Evolutionary conservation across 2,888 invertebrate genomes (phyloP).

Genomic region (Raillietiella orientalis): DNA sequence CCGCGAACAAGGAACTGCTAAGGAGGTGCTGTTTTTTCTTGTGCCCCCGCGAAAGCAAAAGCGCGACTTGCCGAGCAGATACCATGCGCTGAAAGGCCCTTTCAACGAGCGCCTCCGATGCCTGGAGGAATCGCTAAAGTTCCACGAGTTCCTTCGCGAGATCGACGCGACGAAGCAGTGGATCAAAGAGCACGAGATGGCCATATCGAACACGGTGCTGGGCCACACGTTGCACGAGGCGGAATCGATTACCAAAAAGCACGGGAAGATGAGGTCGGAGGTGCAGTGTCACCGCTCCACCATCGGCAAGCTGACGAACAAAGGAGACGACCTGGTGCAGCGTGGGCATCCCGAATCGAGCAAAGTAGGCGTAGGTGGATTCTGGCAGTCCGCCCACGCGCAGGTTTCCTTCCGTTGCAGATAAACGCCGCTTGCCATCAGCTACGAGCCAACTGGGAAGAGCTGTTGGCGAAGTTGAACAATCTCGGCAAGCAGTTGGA

Average conservation of each 20-base stretch:
- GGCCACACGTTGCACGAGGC: constrained; percentile 72
- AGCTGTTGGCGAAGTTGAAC: constrained; percentile 30
- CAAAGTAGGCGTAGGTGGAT: constrained; percentile 24
- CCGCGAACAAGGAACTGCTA: constrained; percentile 23
- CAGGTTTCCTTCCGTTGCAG: too few species aligned
- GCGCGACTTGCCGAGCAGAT: constrained; percentile 11
- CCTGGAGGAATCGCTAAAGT: constrained; percentile 46
- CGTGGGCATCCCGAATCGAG: constrained; percentile 44
- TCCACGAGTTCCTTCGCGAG: constrained; percentile 78
- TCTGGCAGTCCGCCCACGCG: too few species aligned
- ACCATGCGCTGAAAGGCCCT: constrained; percentile 34
- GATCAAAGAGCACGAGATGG: constrained; percentile 62
- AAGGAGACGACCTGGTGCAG: constrained; percentile 36
- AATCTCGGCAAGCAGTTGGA: constrained; percentile 35
- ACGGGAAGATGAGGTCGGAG: constrained; percentile 69
- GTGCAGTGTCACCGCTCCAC: constrained; percentile 51
- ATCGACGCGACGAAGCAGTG: constrained; percentile 73
- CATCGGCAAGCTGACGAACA: constrained; percentile 42
- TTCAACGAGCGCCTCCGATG: constrained; percentile 33
- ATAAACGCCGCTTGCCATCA: constrained; percentile 38
- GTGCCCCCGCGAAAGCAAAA: too few species aligned
- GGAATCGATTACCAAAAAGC: constrained; percentile 66
- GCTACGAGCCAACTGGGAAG: constrained; percentile 34
- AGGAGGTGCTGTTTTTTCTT: constrained; percentile 3
- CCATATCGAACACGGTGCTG: constrained; percentile 34